phyloP scores from a whole-genome alignment of 1,140 invertebrate species.

The Asobara japonica region DNA sequence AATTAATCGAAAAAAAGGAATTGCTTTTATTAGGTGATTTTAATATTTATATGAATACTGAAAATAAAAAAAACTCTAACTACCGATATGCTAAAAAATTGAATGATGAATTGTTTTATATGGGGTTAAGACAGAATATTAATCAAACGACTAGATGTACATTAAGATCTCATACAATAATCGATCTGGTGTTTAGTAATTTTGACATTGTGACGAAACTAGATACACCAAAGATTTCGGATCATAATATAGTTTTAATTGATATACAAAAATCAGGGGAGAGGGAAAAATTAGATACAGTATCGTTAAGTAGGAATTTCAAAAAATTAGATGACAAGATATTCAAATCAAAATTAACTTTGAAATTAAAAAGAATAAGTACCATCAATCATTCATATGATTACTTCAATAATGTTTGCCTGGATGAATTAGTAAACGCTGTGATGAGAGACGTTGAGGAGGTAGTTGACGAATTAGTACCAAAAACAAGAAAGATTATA shows the following conservation, averaged over 20 bases:
- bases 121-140: slow-evolving; percentile 22
- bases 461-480: neutral
- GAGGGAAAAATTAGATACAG: neutral
- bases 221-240: slow-evolving; percentile 19
- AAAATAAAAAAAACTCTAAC: neutral
- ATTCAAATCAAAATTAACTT: neutral
- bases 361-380: neutral
- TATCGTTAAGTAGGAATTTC: neutral
- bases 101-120: neutral
- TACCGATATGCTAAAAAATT: slow-evolving; percentile 14
- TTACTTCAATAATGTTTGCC: neutral
- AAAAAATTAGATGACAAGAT: neutral
- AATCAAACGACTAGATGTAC: slow-evolving; percentile 20
- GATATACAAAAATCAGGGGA: neutral
- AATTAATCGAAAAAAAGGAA: neutral
- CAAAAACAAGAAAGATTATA: neutral
- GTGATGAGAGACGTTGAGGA: neutral
- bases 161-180: slow-evolving; percentile 22
- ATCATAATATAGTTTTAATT: slow-evolving; percentile 13
- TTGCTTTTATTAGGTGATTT: slow-evolving; percentile 20
- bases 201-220: slow-evolving; percentile 5
- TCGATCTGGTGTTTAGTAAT: slow-evolving; percentile 26
- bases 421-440: neutral
- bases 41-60: slow-evolving; percentile 21
- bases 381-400: neutral